Evolutionary conservation across 2,797 vertebrate genomes (phyloP), one percentile per base, ranked within the genome.

Genomic region (Carapus acus): DNA sequence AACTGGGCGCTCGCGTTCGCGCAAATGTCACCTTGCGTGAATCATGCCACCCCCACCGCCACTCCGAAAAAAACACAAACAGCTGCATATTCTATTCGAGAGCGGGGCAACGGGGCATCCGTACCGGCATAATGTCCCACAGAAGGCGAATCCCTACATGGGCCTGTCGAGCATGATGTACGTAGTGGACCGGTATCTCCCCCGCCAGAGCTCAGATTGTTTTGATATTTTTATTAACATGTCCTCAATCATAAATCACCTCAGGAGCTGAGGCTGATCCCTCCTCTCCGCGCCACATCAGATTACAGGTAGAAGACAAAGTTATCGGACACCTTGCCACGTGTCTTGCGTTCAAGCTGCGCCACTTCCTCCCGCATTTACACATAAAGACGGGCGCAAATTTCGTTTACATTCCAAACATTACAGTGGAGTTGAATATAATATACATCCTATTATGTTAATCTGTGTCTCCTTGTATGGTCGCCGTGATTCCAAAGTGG

Each of bases 201-300:
- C 76, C 69, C 77, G 62, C 68, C 89, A 90, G 86, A 87, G 87
- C 83, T 82, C 79, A 72, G 87, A 90, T 90, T 83, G 84, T 87
- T 88, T 86, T 84, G 89, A 89, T 89, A 87, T 88, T 90, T 89
- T 88, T 88, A 88, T 88, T 84, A 89, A 83, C 83, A 82, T 81
- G 83, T 87, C 85, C 85, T 89, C 87, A 88, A 89, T 89, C 89
- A 90, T 90, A 88, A 90, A 89, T 88, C 86, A 87, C 78, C 58
- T 62, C 11, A 44, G 51, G 71, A 69, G 76, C 65, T 74, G 64
- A 76, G 71, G 71, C 77, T 49, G 64, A 78, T 83, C 73, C 72
- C 65, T 77, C 70, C 67, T 66, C 72, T 63, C 68, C 21, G 49
- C 42, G 23, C 60, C 7, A 62, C 70, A 88, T 89, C 87, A 88